Conservation (phyloP, 1,140 invertebrate species). For the Ceratina japonica region DNA sequence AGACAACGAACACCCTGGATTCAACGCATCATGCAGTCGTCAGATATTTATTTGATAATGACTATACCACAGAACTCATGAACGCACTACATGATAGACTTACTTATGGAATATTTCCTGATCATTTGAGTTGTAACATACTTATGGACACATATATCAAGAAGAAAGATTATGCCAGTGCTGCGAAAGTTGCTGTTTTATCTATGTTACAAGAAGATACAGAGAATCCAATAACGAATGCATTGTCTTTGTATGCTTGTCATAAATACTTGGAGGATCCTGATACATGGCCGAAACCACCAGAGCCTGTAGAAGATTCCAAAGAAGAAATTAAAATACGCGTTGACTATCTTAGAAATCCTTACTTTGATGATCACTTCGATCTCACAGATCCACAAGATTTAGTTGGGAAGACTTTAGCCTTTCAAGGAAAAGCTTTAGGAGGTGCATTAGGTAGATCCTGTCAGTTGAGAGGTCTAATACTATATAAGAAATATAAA, state of each 20-base stretch:
- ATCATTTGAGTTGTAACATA: conserved; percentile 88
- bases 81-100: conserved; percentile 88
- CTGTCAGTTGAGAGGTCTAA: conserved; percentile 84
- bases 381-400: conserved; percentile 85
- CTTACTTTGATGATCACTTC: conserved; percentile 92
- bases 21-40: conserved; percentile 92
- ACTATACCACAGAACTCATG: conserved; percentile 83
- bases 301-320: conserved; percentile 73
- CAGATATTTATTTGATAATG: conserved; percentile 83
- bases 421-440: conserved; percentile 80
- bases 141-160: conserved; percentile 91
- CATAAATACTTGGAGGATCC: conserved; percentile 86
- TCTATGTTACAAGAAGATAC: conserved; percentile 95
- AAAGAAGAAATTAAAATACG: conserved; percentile 87
- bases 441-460: conserved; percentile 82
- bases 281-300: conserved; percentile 78
- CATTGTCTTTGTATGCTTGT: conserved; percentile 87
- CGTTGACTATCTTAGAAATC: conserved; percentile 89
- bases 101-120: conserved; percentile 94
- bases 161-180: conserved; percentile 84
- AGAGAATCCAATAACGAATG: conserved; percentile 84
- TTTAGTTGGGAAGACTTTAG: conserved; percentile 89
- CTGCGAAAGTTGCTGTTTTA: conserved; percentile 87
- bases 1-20: conserved; percentile 84
- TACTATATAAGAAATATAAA: conserved; percentile 85